Evolutionary conservation across 2,113 vertebrate species (phyloP), one percentile per base, ranked within the genome.

Genomic region (Spea multiplicata): DNA sequence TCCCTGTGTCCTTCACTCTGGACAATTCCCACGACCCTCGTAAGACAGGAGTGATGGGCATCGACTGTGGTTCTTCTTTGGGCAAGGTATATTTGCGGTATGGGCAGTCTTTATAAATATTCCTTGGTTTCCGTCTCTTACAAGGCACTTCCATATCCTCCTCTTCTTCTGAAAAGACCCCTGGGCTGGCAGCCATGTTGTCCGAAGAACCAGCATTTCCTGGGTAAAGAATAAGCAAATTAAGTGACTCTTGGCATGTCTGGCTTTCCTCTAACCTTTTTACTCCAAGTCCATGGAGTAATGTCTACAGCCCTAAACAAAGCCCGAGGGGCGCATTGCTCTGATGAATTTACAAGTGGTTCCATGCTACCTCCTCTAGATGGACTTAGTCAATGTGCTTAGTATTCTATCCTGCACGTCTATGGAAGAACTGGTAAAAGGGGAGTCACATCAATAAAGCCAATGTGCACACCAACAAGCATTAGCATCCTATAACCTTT

Each of bases 1-100:
- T 91, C 80, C 87, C 78, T 59, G 88, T 81, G 17, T 89, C 86
- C 6, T 92, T 91, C 10, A 86, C 89, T 83, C 91, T 91, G 46
- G 89, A 85, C 89, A 89, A 84, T 50, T 86, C 86, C 78, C 89
- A 84, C 85, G 85, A 81, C 78, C 89, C 91, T 89, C 88, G 94
- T 9, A 81, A 87, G 85, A 88, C 83, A 48, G 89, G 88, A 74
- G 85, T 84, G 75, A 88, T 88, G 74, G 86, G 88, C 83, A 88
- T 88, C 0, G 90, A 84, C 73, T 83, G 73, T 30, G 87, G 87
- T 67, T 87, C 88, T 82, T 91, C 89, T 73, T 74, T 88, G 84
- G 76, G 86, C 84, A 76, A 87, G 85, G 81, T 84, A 55, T 44
- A 90, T 45, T 87, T 81, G 74, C 87, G 88, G n/a, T 86, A 89